A percentile compares a stretch with the other conserved stretches of the same genome.
Evolutionary conservation across 2,113 vertebrate genomes (phyloP).

Genomic region (Ornithorhynchus anatinus): DNA sequence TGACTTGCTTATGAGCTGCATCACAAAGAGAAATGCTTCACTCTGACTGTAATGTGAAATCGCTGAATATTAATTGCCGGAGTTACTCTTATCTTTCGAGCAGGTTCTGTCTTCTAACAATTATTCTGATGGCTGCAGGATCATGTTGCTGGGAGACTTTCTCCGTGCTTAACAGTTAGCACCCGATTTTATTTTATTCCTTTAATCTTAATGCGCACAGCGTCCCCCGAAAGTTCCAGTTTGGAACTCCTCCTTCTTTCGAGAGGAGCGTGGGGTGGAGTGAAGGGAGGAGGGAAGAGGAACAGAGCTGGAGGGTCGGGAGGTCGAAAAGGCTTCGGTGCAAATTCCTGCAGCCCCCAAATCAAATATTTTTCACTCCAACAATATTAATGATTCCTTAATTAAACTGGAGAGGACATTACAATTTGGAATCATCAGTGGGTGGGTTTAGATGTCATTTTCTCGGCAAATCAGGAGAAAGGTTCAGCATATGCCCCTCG

Average conservation of each 20-base stretch:
- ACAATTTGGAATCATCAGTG: conserved; percentile 44
- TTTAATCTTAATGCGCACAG: conserved; percentile 11
- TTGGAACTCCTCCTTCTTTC: neutral
- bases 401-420: conserved; percentile 56
- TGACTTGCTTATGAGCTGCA: conserved; percentile 33
- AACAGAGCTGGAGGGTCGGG: neutral
- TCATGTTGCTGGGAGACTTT: neutral
- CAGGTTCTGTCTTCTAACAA: conserved; percentile 31
- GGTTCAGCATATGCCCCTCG: conserved; percentile 3
- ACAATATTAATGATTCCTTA: conserved; percentile 43
- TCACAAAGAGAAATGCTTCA: conserved; percentile 41
- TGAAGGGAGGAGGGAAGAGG: neutral
- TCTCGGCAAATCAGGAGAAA: conserved; percentile 23
- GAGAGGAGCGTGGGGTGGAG: neutral
- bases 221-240: conserved; percentile 31
- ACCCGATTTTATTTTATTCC: conserved; percentile 23
- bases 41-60: conserved; percentile 31
- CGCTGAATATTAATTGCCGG: conserved; percentile 48
- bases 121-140: conserved; percentile 20
- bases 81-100: conserved; percentile 35
- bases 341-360: conserved; percentile 1
- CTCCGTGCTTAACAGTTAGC: conserved; percentile 40
- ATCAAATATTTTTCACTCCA: conserved; percentile 31
- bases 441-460: conserved; percentile 63
- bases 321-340: neutral